These are phyloP conservation scores for Laupala kohalensis DNA, from an alignment of 1,140 invertebrate genomes.

Conservation along the genomic window DNA sequence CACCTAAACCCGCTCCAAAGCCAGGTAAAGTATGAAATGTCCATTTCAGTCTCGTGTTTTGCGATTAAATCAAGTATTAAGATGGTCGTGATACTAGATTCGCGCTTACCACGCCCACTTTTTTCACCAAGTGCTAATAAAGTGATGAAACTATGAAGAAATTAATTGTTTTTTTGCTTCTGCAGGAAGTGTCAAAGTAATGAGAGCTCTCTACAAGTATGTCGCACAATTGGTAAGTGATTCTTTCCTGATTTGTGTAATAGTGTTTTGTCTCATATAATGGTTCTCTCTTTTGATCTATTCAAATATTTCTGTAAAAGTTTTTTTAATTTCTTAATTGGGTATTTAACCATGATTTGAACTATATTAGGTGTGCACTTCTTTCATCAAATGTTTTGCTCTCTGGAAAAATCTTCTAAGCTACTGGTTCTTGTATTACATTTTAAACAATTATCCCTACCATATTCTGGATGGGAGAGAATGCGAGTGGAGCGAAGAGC, in stretches of 20 bases:
- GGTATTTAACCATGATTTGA: too few relatives aligned
- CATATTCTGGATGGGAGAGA: too few relatives aligned
- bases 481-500: too few relatives aligned
- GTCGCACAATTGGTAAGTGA: slow-evolving; percentile 44
- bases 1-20: slow-evolving; percentile 1
- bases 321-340: too few relatives aligned
- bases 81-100: background rate
- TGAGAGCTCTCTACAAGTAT: slow-evolving; percentile 43
- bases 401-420: too few relatives aligned
- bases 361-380: too few relatives aligned
- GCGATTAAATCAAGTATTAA: background rate
- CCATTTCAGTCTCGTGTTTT: background rate
- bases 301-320: background rate
- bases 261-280: background rate
- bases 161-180: slow-evolving; percentile 4
- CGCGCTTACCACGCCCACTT: background rate
- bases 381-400: too few relatives aligned
- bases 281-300: background rate
- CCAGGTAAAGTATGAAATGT: background rate
- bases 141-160: background rate
- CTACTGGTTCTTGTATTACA: too few relatives aligned
- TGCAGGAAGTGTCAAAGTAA: slow-evolving; percentile 46
- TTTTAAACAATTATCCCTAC: too few relatives aligned
- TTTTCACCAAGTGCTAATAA: background rate
- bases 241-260: too few relatives aligned